Evolutionary conservation across 1,140 invertebrate species (phyloP), one percentile per base, ranked within the genome.

Genomic region (Lerema accius): DNA sequence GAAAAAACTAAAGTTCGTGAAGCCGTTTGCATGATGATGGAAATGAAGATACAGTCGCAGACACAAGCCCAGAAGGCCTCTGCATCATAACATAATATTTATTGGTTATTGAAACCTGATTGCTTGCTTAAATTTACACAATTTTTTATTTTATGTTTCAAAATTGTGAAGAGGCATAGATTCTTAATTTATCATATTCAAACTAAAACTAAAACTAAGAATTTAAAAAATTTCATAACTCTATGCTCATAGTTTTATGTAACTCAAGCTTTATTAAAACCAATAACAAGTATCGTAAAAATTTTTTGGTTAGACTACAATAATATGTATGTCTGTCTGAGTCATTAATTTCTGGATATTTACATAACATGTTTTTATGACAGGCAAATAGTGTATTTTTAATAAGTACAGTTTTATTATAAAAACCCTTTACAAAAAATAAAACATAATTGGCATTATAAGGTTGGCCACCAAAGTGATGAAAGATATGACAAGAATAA

Each of bases 1-100:
- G 97, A 98, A 78, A 99, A 98, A 84, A 95, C 93, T 68, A 96
- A 95, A 89, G 94, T 97, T 65, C 93, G 96, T 78, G 96, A 97
- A 92, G 94, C 96, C 89, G 94, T 95, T 42, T 91, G 93, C 28
- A 93, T 93, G 72, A 92, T 95, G 17, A 93, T 95, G 73, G 94
- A 95, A 78, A 92, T 94, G 86, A 95, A 95, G 86, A 56, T 94
- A 45, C 91, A 93, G 48, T 77, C 78, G 0, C 82, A 89, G 59
- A 66, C 80, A 19, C 81, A 84, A 58, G 77, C 82, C 58, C 78
- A 82, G 45, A 86, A 88, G 39, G 63, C 80, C 6, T 70, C 82
- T 6, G 63, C 81, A n/a, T 84, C 86, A 86, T 90, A 90, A 88
- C 77, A 81, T 63, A 70, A 63, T 51, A 49, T 50, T 45, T 13